Percentiles rank a stretch among this genome's conserved stretches.
These are phyloP conservation scores for Sebastolobus altivelis DNA, from an alignment of 2,797 vertebrate species.

Conservation along the genomic window DNA sequence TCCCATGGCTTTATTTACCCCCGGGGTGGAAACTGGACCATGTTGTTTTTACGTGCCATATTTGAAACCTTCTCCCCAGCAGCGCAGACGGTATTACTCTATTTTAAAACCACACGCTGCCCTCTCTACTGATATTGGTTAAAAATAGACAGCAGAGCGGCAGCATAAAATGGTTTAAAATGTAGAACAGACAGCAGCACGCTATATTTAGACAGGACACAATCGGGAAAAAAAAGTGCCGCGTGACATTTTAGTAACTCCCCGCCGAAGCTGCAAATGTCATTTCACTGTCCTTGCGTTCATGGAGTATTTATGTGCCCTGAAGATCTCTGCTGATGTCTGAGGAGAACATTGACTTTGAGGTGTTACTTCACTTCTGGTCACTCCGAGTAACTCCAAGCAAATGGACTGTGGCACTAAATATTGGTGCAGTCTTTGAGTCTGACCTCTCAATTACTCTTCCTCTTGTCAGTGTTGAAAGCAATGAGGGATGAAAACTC, in stretches of 20 bases:
- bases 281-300: conserved; percentile 57
- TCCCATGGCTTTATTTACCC: conserved; percentile 50
- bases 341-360: conserved; percentile 18
- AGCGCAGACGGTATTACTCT: conserved; percentile 62
- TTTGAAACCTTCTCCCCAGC: conserved; percentile 65
- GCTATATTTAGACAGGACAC: conserved; percentile 78
- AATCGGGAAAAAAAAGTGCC: conserved; percentile 70
- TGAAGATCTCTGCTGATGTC: conserved; percentile 39
- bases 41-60: conserved; percentile 30
- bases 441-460: conserved; percentile 5
- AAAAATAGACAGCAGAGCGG: conserved; percentile 77
- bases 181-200: conserved; percentile 73
- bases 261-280: conserved; percentile 63
- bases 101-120: conserved; percentile 70
- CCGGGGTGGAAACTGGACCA: conserved; percentile 44
- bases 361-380: conserved; percentile 12
- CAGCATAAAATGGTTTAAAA: conserved; percentile 70
- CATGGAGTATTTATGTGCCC: conserved; percentile 59
- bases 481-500: background rate
- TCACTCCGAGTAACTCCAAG: background rate
- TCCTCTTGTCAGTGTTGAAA: background rate
- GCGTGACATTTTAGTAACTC: conserved; percentile 74
- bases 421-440: background rate
- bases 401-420: background rate
- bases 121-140: conserved; percentile 68